Evolutionary conservation across 2,888 invertebrate species (phyloP).

Genomic region (Drosophila quasianomalipes): DNA sequence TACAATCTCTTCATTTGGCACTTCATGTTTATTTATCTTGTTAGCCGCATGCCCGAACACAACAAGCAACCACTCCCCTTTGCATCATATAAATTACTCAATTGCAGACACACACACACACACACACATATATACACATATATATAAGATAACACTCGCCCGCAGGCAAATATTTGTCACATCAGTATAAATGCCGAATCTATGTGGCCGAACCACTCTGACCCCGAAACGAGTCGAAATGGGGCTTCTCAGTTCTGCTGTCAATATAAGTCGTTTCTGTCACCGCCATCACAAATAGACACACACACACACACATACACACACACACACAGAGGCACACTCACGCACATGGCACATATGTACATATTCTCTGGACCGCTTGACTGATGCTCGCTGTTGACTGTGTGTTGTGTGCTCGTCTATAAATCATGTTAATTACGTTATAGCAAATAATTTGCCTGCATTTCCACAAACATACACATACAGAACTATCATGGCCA

Average conservation of each 20-base stretch:
- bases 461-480: conserved; percentile 47
- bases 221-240: conserved; percentile 35
- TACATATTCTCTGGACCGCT: conserved; percentile 35
- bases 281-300: conserved; percentile 61
- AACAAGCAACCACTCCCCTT: conserved; percentile 30
- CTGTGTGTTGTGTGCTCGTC: conserved; percentile 76
- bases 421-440: conserved; percentile 80
- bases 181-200: conserved; percentile 56
- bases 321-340: conserved; percentile 23
- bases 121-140: background rate
- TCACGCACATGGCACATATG: background rate
- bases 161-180: conserved; percentile 62
- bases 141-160: conserved; percentile 35
- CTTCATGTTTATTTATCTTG: conserved; percentile 56
- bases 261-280: conserved; percentile 67
- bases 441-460: conserved; percentile 79
- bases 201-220: conserved; percentile 25
- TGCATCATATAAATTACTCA: conserved; percentile 71
- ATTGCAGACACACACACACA: conserved; percentile 54
- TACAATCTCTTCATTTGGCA: conserved; percentile 45
- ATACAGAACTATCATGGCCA: conserved; percentile 18
- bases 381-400: conserved; percentile 50
- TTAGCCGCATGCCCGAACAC: conserved; percentile 46
- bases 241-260: conserved; percentile 61
- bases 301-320: conserved; percentile 36